phyloP scores from a whole-genome alignment of 1,140 invertebrate species.

The Anoplolepis gracilipes region DNA sequence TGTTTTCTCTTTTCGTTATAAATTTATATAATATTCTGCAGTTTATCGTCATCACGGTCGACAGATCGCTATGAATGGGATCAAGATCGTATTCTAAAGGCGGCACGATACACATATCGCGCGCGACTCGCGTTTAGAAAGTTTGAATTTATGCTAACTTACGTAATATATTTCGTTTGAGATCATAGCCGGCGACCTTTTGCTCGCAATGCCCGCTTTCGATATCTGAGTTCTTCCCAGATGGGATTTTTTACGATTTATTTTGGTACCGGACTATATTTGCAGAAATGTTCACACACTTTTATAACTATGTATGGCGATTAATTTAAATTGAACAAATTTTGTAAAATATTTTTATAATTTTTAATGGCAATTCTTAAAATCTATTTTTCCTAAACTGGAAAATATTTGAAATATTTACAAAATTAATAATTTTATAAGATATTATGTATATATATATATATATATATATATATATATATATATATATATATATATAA shows the following conservation, averaged over 20 bases:
- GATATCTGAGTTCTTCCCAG: background rate
- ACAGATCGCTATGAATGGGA: background rate
- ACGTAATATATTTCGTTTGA: constrained; percentile 45
- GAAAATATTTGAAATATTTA: background rate
- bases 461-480: no score
- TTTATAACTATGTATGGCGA: constrained; percentile 11
- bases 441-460: no score
- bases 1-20: background rate
- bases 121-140: constrained; percentile 42
- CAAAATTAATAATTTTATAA: no score
- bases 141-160: constrained; percentile 48
- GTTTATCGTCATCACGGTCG: no score
- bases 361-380: background rate
- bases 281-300: background rate
- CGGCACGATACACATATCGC: background rate
- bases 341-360: background rate
- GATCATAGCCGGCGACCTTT: constrained; percentile 29
- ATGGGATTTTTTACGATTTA: constrained; percentile 37
- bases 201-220: constrained; percentile 26
- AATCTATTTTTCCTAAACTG: background rate
- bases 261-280: background rate
- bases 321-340: background rate
- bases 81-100: constrained; percentile 32
- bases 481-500: no score
- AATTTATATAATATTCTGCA: background rate